Evolutionary conservation across 2,797 vertebrate species (phyloP).

Genomic region (Rhynchonycteris naso): DNA sequence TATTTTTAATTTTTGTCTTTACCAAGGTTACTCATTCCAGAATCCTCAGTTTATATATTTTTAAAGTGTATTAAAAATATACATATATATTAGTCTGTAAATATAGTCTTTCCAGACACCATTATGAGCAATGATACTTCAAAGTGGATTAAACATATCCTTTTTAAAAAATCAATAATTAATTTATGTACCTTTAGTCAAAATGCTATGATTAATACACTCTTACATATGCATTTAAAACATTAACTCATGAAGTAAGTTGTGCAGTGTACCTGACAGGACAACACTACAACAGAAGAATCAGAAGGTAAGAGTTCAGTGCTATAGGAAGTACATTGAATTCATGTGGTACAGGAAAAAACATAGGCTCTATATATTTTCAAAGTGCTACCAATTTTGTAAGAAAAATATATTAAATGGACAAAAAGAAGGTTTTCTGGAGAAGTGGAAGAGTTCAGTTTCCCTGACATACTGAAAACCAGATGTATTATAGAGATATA

Average conservation of each 20-base stretch:
- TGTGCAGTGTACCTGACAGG: neutral
- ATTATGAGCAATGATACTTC: neutral
- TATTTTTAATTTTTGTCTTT: slow-evolving; percentile 27
- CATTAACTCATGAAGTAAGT: neutral
- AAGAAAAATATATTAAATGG: slow-evolving; percentile 39
- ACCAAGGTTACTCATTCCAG: neutral
- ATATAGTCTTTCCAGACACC: neutral
- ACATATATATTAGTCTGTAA: neutral
- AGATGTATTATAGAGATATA: slow-evolving; percentile 59
- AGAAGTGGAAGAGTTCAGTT: slow-evolving; percentile 68
- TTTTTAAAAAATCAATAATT: slow-evolving; percentile 31
- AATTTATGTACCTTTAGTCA: neutral
- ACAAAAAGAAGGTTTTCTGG: slow-evolving; percentile 59
- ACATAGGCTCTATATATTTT: neutral
- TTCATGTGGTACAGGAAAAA: neutral
- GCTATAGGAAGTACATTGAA: neutral
- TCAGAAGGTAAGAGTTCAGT: neutral
- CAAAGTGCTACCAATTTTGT: slow-evolving; percentile 30
- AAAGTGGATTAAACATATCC: neutral
- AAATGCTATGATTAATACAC: neutral
- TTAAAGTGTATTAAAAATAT: neutral
- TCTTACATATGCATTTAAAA: neutral
- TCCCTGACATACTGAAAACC: slow-evolving; percentile 54
- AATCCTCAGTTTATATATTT: neutral
- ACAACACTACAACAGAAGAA: neutral